Conservation (phyloP, 2,113 vertebrate species). For the Pseudolaguvia tuberculata region DNA sequence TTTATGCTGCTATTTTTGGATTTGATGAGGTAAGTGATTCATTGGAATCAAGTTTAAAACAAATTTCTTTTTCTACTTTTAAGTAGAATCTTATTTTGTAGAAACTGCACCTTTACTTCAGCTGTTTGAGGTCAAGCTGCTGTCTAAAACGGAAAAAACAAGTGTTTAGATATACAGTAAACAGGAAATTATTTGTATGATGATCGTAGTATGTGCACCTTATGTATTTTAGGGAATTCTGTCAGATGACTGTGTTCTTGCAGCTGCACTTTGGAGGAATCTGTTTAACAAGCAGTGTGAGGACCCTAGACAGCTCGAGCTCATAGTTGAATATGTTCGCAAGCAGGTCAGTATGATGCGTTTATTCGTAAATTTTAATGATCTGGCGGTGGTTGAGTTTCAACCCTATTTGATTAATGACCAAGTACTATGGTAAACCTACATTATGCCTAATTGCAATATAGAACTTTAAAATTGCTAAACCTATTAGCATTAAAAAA, state of each 20-base stretch:
- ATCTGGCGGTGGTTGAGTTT: no score
- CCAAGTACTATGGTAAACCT: no score
- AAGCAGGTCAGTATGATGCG: slow-evolving; percentile 78
- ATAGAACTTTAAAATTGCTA: no score
- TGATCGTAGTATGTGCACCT: background rate
- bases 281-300: slow-evolving; percentile 86
- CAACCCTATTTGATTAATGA: no score
- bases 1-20: slow-evolving; percentile 93
- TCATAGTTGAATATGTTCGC: slow-evolving; percentile 95
- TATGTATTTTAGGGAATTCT: slow-evolving; percentile 77
- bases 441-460: no score
- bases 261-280: slow-evolving; percentile 92
- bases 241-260: slow-evolving; percentile 84
- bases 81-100: no score
- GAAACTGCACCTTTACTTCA: no score
- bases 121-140: background rate
- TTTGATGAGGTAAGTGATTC: slow-evolving; percentile 86
- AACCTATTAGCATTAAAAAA: no score
- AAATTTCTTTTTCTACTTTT: no score
- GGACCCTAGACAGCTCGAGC: slow-evolving; percentile 83
- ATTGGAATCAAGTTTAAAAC: no score
- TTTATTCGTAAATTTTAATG: background rate
- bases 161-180: background rate
- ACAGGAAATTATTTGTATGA: background rate
- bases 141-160: background rate